Percentiles rank a stretch among this genome's conserved stretches.
phyloP scores from a whole-genome alignment of 2,113 vertebrate species.

The Protomyctophum bolini region DNA sequence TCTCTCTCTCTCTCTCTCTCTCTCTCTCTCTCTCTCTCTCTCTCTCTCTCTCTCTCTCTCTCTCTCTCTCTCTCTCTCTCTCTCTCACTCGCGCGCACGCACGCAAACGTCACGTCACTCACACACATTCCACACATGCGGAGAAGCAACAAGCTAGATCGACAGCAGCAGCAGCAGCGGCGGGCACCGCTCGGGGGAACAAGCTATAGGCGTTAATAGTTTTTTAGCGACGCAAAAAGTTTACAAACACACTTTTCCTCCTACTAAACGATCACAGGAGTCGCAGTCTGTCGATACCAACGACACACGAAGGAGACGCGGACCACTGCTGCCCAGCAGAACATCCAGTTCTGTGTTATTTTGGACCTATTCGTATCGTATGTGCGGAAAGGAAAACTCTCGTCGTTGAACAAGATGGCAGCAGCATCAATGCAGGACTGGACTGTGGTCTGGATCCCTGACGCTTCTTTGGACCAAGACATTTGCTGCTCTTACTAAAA shows the following conservation, averaged over 20 bases:
- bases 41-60: constrained; percentile 17
- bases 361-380: constrained; percentile 40
- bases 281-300: neutral
- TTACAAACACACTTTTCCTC: constrained; percentile 51
- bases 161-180: constrained; percentile 35
- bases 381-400: constrained; percentile 57
- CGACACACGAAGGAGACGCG: constrained; percentile 24
- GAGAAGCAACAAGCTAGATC: constrained; percentile 71
- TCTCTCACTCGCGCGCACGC: no score
- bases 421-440: constrained; percentile 52
- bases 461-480: constrained; percentile 35
- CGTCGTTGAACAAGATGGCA: constrained; percentile 76
- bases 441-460: constrained; percentile 44
- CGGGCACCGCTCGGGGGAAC: constrained; percentile 24
- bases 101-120: no score
- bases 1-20: neutral
- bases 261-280: constrained; percentile 11
- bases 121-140: constrained; percentile 71
- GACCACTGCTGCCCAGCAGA: constrained; percentile 10
- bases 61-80: neutral
- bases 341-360: constrained; percentile 21
- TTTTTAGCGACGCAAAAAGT: constrained; percentile 62
- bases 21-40: neutral
- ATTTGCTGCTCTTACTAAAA: constrained; percentile 59
- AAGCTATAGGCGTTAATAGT: constrained; percentile 22